Percentiles rank a stretch among this genome's conserved stretches.
phyloP scores from a whole-genome alignment of 1,140 invertebrate species.

The Pararge aegeria region DNA sequence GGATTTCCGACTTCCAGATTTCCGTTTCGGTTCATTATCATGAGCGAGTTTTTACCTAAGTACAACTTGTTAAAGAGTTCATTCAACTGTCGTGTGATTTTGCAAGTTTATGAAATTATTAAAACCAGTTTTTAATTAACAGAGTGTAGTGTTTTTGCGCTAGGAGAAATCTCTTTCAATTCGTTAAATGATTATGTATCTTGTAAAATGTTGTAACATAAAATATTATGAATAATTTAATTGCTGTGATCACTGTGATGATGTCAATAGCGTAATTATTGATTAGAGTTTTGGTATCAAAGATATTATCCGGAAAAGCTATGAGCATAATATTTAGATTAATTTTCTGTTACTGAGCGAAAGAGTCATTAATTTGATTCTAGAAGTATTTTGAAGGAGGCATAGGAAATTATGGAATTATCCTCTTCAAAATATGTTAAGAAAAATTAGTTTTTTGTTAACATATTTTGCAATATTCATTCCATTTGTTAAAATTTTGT shows the following conservation, averaged over 20 bases:
- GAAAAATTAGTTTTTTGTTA: no score
- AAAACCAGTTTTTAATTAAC: conserved; percentile 16
- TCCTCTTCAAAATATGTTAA: no score
- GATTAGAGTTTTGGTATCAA: background rate
- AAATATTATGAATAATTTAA: background rate
- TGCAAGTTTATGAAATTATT: conserved; percentile 12
- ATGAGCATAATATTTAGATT: no score
- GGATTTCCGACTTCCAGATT: background rate
- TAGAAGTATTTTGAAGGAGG: no score
- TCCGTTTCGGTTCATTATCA: background rate
- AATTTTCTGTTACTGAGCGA: no score
- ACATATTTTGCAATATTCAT: no score
- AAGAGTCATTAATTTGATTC: no score
- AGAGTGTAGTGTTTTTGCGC: background rate
- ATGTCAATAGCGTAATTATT: background rate
- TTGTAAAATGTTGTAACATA: background rate
- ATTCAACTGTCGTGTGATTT: background rate
- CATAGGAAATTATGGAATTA: no score
- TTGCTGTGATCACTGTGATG: no score
- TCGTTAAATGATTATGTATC: conserved; percentile 6
- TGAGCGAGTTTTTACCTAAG: background rate
- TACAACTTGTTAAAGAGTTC: conserved; percentile 15
- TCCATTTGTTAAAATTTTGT: no score
- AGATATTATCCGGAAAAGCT: background rate
- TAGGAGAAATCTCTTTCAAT: conserved; percentile 9